phyloP scores from a whole-genome alignment of 2,888 invertebrate genomes.

The Scaptomyza flava region DNA sequence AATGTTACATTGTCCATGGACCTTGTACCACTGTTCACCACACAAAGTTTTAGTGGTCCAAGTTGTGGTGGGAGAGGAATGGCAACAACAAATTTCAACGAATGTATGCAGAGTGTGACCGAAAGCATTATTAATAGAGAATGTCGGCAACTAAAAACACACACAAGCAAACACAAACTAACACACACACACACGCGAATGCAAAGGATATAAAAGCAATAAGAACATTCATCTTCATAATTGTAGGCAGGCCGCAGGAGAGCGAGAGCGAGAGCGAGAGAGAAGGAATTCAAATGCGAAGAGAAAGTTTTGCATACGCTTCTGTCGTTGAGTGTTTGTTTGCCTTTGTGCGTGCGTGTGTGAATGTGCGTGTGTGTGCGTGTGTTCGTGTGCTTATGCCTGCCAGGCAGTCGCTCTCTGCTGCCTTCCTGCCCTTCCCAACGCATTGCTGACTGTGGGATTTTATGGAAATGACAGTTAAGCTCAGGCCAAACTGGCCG shows the following conservation, averaged over 20 bases:
- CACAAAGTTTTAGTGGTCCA: slow-evolving; percentile 47
- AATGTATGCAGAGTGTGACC: slow-evolving; percentile 79
- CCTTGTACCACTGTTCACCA: slow-evolving; percentile 40
- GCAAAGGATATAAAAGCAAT: slow-evolving; percentile 72
- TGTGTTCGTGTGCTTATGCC: neutral
- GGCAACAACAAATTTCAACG: slow-evolving; percentile 65
- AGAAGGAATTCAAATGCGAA: slow-evolving; percentile 62
- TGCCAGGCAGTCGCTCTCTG: neutral
- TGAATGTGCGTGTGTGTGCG: neutral
- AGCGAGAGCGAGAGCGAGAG: neutral
- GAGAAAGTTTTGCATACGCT: slow-evolving; percentile 76
- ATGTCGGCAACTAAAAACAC: slow-evolving; percentile 60
- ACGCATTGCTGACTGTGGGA: slow-evolving; percentile 10
- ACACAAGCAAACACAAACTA: slow-evolving; percentile 29
- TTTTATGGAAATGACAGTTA: slow-evolving; percentile 76
- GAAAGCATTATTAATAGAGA: slow-evolving; percentile 79
- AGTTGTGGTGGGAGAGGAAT: slow-evolving; percentile 3
- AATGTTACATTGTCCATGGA: fast-evolving
- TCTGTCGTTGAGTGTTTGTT: slow-evolving; percentile 35
- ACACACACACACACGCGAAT: slow-evolving; percentile 27
- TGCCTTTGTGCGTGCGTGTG: slow-evolving; percentile 9
- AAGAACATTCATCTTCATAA: slow-evolving; percentile 79
- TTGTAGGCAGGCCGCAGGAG: slow-evolving; percentile 52
- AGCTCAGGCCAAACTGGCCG: slow-evolving; percentile 58
- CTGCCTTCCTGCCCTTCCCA: neutral